These are phyloP conservation scores for Leptinotarsa texana DNA, from an alignment of 1,140 invertebrate genomes.

Conservation along the genomic window DNA sequence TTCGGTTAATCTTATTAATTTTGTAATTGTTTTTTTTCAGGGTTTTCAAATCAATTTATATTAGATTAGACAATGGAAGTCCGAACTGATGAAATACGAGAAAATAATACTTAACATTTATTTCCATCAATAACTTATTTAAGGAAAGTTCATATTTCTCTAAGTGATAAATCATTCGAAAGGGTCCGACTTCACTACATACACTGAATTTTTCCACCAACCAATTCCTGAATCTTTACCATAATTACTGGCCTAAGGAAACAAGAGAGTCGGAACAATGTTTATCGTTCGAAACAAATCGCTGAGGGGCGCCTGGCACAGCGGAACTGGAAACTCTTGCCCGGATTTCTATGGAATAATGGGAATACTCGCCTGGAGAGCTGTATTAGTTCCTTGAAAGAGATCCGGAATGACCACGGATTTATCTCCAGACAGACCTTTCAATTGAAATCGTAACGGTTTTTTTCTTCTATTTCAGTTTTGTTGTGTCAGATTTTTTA, in stretches of 20 bases:
- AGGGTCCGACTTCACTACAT: no score
- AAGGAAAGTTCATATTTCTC: no score
- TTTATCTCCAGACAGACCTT: conserved; percentile 36
- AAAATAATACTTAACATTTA: no score
- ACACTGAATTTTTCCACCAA: no score
- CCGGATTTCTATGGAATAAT: conserved; percentile 33
- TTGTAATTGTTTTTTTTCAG: no score
- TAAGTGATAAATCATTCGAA: no score
- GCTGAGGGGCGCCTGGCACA: conserved; percentile 39
- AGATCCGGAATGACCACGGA: conserved; percentile 34
- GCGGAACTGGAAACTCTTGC: conserved; percentile 29
- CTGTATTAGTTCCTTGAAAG: conserved; percentile 38
- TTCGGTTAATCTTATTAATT: no score
- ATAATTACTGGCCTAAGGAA: conserved; percentile 8
- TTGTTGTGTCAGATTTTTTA: conserved; percentile 14
- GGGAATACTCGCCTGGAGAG: conserved; percentile 14
- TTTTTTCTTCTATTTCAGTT: background rate
- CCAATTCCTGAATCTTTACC: background rate
- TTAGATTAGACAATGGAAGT: no score
- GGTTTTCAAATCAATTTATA: no score
- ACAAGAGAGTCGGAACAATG: conserved; percentile 43
- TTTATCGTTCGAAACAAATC: conserved; percentile 48
- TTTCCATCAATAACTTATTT: no score
- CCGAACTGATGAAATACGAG: no score
- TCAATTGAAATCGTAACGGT: conserved; percentile 33